Evolutionary conservation across 2,113 vertebrate species (phyloP).

Genomic region (Vidua chalybeata): DNA sequence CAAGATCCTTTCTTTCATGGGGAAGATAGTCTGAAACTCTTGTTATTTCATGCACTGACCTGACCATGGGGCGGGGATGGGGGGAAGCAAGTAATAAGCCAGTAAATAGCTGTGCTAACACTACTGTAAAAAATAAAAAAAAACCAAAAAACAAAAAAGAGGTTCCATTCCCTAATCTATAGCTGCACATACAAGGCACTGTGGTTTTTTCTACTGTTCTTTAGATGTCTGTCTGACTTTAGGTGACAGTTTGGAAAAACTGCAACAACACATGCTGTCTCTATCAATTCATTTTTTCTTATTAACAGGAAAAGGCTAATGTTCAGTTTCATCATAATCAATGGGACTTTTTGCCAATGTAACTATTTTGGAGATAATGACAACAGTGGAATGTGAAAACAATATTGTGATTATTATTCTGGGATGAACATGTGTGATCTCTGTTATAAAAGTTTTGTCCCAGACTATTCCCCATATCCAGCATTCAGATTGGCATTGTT

Average conservation of each 20-base stretch:
- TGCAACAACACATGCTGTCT: background rate
- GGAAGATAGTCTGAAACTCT: background rate
- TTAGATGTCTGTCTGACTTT: background rate
- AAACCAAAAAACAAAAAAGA: background rate
- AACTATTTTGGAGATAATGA: background rate
- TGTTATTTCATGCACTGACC: background rate
- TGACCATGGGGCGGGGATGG: rapidly evolving
- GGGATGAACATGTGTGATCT: background rate
- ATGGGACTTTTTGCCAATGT: background rate
- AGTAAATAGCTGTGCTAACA: background rate
- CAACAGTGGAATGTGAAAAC: background rate
- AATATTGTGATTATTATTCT: background rate
- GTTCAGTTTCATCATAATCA: background rate
- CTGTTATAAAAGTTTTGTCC: background rate
- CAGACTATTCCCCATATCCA: background rate
- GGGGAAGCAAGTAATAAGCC: background rate
- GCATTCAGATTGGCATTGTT: background rate
- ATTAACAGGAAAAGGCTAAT: background rate
- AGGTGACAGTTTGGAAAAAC: background rate
- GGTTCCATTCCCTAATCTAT: background rate
- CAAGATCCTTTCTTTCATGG: background rate
- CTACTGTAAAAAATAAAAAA: background rate
- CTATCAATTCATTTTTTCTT: background rate
- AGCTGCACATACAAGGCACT: background rate
- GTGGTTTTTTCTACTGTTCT: background rate